Percentiles rank a stretch among this genome's conserved stretches.
phyloP scores from a whole-genome alignment of 1,140 invertebrate species.

The Cryptotermes secundus region DNA sequence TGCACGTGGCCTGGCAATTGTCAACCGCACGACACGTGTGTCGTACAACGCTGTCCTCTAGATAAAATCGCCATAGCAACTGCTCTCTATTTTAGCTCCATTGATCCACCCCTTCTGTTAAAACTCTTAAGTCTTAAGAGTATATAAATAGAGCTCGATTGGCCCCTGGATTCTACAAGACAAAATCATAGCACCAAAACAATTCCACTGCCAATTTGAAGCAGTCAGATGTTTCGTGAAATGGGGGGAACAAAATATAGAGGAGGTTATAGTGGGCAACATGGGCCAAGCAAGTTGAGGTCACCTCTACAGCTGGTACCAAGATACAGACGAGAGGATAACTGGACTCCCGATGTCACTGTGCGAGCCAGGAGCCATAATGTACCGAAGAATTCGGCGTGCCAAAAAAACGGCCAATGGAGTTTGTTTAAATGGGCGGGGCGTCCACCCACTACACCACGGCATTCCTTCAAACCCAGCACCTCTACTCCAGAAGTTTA shows the following conservation, averaged over 20 bases:
- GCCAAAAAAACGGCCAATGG: neutral
- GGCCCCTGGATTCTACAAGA: conserved; percentile 1
- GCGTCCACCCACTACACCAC: neutral
- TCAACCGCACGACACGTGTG: neutral
- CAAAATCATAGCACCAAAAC: neutral
- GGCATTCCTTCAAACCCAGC: neutral
- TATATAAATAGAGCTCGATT: neutral
- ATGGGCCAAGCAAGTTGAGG: neutral
- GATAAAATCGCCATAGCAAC: conserved; percentile 16
- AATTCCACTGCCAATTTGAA: neutral
- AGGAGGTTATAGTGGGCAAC: neutral
- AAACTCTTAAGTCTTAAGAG: neutral
- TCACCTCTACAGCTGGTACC: neutral
- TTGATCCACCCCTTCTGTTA: neutral
- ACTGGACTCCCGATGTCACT: neutral
- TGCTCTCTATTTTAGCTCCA: neutral
- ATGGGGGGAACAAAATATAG: neutral
- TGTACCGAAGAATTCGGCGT: neutral
- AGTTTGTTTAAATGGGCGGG: neutral
- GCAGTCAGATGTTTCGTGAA: neutral
- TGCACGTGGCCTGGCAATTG: neutral
- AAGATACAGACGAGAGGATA: neutral
- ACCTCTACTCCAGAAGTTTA: neutral
- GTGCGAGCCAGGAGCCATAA: neutral
- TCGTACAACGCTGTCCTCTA: neutral